These are phyloP conservation scores for Scomber colias DNA, from an alignment of 2,113 vertebrate species.

Conservation along the genomic window DNA sequence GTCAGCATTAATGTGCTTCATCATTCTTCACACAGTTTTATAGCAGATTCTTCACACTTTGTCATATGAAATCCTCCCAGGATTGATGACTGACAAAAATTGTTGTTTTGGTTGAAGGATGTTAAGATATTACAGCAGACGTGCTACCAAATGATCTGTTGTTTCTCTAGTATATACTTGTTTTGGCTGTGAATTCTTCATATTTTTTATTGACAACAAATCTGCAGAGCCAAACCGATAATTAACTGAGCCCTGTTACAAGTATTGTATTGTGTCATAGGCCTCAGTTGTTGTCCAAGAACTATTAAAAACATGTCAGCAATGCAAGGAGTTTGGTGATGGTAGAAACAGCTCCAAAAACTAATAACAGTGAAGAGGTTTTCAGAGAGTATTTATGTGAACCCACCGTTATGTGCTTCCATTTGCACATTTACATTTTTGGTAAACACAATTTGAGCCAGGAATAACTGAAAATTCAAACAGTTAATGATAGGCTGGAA, in stretches of 20 bases:
- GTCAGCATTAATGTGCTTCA: neutral
- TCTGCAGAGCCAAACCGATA: too few relatives aligned
- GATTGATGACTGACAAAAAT: neutral
- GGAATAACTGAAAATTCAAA: neutral
- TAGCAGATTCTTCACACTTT: conserved; percentile 6
- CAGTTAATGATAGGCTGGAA: neutral
- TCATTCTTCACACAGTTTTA: neutral
- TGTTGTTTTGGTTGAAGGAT: conserved; percentile 8
- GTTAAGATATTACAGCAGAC: conserved; percentile 7
- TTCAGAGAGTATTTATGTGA: too few relatives aligned
- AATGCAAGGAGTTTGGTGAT: too few relatives aligned
- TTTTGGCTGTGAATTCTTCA: too few relatives aligned
- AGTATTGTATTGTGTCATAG: too few relatives aligned
- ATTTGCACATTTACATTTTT: neutral
- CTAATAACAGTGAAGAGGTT: too few relatives aligned
- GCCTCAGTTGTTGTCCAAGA: too few relatives aligned
- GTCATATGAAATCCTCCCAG: conserved; percentile 6
- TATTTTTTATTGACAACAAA: too few relatives aligned
- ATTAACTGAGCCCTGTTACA: too few relatives aligned
- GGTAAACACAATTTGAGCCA: neutral
- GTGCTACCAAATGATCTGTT: conserved; percentile 9
- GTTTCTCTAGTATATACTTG: neutral
- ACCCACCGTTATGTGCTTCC: too few relatives aligned
- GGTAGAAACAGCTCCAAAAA: too few relatives aligned
- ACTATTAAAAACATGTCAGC: too few relatives aligned